phyloP scores from a whole-genome alignment of 2,797 vertebrate species.

The Alauda arvensis region DNA sequence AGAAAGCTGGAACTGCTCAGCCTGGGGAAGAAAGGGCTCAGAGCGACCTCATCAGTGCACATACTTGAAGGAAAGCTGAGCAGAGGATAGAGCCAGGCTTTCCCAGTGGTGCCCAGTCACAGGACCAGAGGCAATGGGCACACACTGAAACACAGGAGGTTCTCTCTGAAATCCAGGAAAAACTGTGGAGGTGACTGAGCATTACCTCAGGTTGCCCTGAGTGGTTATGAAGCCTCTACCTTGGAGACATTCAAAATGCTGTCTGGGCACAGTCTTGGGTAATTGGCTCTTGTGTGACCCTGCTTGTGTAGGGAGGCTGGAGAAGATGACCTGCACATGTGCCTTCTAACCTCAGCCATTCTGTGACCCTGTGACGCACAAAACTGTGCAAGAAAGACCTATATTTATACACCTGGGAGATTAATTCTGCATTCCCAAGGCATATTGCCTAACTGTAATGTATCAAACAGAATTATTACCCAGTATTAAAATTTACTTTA shows the following conservation, averaged over 20 bases:
- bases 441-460: background rate
- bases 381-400: background rate
- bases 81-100: background rate
- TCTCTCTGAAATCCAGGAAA: background rate
- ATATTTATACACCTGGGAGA: background rate
- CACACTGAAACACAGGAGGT: background rate
- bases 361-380: background rate
- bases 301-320: background rate
- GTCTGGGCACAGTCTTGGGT: background rate
- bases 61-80: background rate
- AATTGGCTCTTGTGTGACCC: background rate
- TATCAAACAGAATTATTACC: background rate
- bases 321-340: background rate
- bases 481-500: background rate
- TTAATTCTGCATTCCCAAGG: background rate
- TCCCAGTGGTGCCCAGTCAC: background rate
- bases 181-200: too few species aligned
- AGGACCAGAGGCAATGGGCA: background rate
- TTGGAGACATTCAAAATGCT: background rate
- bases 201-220: background rate
- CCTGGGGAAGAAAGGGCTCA: background rate
- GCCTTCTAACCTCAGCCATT: background rate
- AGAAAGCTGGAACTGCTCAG: background rate
- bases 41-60: background rate
- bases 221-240: background rate